Conservation (phyloP, 2,888 invertebrate genomes). For the Aphrophora alni region DNA sequence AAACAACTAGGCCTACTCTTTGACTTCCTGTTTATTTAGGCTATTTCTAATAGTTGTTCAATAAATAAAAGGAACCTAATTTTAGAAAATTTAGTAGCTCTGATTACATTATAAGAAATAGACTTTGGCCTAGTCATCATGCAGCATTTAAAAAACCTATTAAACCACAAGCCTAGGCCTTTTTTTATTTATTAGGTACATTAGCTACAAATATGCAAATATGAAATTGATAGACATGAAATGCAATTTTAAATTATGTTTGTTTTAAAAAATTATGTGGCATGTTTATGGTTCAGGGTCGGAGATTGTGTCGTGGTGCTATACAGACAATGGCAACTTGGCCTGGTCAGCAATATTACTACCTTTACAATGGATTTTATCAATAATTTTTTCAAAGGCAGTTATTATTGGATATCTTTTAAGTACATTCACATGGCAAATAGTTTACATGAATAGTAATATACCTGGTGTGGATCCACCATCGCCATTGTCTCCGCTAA, state of each 20-base stretch:
- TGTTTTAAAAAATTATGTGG: not conserved
- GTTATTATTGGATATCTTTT: not conserved
- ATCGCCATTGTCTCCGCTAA: conserved; percentile 19
- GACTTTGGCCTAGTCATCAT: not conserved
- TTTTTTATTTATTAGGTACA: too few relatives aligned
- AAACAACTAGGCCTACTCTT: too few relatives aligned
- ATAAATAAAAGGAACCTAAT: not conserved
- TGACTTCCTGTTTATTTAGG: too few relatives aligned
- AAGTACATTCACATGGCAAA: conserved; percentile 10
- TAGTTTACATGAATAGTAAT: conserved; percentile 23
- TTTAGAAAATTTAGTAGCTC: not conserved
- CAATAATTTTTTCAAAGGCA: not conserved
- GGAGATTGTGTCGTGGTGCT: not conserved
- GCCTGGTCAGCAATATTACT: not conserved
- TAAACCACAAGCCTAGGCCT: too few relatives aligned
- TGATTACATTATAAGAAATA: not conserved
- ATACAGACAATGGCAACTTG: not conserved
- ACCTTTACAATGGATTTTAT: not conserved
- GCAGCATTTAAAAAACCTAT: too few relatives aligned
- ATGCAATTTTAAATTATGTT: not conserved
- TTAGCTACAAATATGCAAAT: not conserved
- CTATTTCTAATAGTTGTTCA: too few relatives aligned
- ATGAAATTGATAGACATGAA: not conserved
- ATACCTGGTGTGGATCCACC: conserved; percentile 29
- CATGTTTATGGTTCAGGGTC: not conserved